phyloP scores from a whole-genome alignment of 2,888 invertebrate genomes.

The Himalopsyche anomala region DNA sequence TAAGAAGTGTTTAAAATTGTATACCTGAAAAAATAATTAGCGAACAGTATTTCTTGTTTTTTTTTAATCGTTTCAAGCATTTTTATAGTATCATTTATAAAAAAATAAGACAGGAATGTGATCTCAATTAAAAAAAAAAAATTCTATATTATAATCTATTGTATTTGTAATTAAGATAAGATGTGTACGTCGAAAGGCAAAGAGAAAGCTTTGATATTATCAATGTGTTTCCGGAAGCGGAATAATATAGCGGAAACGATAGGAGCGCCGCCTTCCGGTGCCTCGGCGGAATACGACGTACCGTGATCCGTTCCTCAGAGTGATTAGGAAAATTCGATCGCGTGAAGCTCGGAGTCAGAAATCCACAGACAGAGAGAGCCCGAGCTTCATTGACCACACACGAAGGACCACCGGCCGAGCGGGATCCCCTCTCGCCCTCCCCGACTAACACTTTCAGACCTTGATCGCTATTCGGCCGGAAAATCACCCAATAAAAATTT shows the following conservation, averaged over 20 bases:
- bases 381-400: conserved; percentile 70
- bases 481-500: conserved; percentile 24
- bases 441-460: conserved; percentile 37
- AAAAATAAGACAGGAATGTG: too few relatives aligned
- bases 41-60: too few relatives aligned
- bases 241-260: not conserved
- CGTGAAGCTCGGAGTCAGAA: conserved; percentile 60
- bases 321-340: conserved; percentile 66
- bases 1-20: too few relatives aligned
- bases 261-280: not conserved
- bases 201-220: not conserved
- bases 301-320: conserved; percentile 54
- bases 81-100: too few relatives aligned
- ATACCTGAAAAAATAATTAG: too few relatives aligned
- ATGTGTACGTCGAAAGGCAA: not conserved
- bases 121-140: too few relatives aligned
- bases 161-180: too few relatives aligned
- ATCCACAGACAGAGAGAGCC: conserved; percentile 54
- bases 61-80: too few relatives aligned
- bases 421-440: conserved; percentile 39
- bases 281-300: not conserved
- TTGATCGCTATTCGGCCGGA: conserved; percentile 23
- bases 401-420: conserved; percentile 70
- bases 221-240: not conserved
- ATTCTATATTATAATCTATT: too few relatives aligned